Percentiles rank a stretch among this genome's conserved stretches.
Conservation (phyloP, 92 coral and sea anemone species). For the Chrysogorgia sp. region DNA sequence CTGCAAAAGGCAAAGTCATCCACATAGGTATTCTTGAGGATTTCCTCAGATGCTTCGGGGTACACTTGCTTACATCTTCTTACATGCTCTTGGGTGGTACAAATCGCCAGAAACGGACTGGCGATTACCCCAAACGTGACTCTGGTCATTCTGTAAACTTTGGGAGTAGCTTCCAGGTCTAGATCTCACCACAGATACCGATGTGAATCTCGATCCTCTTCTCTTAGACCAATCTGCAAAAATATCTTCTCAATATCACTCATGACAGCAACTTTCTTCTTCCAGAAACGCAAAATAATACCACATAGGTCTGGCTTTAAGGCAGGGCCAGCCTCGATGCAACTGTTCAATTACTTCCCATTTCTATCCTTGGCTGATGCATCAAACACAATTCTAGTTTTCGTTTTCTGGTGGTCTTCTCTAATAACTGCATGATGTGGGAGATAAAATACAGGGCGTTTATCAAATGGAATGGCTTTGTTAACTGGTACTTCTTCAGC, state of each 20-base stretch:
- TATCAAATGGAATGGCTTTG: constrained; percentile 2
- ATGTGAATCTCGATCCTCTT: constrained; percentile 24
- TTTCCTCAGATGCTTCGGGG: no score
- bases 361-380: constrained; percentile 11
- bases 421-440: constrained; percentile 45
- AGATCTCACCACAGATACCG: constrained; percentile 46
- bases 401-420: constrained; percentile 38
- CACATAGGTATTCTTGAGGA: no score
- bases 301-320: no score
- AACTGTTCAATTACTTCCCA: background rate
- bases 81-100: no score
- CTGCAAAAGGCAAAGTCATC: no score
- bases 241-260: constrained; percentile 43
- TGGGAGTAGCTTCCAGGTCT: constrained; percentile 16
- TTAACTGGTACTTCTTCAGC: no score
- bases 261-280: constrained; percentile 42
- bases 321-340: constrained; percentile 8
- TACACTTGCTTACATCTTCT: no score
- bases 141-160: constrained; percentile 43
- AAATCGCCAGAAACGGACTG: no score
- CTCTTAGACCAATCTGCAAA: no score
- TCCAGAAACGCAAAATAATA: no score
- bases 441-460: constrained; percentile 46
- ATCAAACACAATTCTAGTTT: constrained; percentile 25
- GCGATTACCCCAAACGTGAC: constrained; percentile 55